Conservation (phyloP, 2,797 vertebrate species). For the Ambastaia sidthimunki region DNA sequence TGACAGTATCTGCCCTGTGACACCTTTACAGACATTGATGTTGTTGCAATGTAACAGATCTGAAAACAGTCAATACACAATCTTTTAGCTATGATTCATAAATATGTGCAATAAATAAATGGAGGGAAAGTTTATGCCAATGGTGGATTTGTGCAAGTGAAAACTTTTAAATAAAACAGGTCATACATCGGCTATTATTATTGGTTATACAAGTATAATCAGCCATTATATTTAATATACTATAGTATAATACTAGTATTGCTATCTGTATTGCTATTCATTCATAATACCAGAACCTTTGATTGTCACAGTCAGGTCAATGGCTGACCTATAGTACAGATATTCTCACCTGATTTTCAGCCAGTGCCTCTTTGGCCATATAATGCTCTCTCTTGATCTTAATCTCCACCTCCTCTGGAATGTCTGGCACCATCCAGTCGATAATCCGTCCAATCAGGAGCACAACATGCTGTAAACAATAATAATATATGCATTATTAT, state of each 20-base stretch:
- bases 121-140: too few species aligned
- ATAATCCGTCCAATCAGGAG: constrained; percentile 80
- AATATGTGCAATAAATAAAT: too few species aligned
- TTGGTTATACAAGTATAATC: too few species aligned
- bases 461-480: constrained; percentile 82
- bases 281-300: background rate
- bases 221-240: too few species aligned
- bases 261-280: background rate
- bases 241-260: background rate
- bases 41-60: too few species aligned
- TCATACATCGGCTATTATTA: too few species aligned
- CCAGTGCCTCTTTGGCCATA: constrained; percentile 79
- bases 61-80: too few species aligned
- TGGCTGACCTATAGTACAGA: background rate
- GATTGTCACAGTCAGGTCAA: background rate
- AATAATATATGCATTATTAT: too few species aligned
- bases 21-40: too few species aligned
- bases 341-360: constrained; percentile 72
- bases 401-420: constrained; percentile 78
- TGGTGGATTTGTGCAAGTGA: too few species aligned
- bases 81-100: too few species aligned
- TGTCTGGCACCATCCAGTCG: constrained; percentile 81
- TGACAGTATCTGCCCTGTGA: too few species aligned
- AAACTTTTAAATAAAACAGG: background rate
- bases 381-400: constrained; percentile 81